Percentiles rank a stretch among this genome's conserved stretches.
phyloP scores from a whole-genome alignment of 2,113 vertebrate genomes.

The Ondatra zibethicus region DNA sequence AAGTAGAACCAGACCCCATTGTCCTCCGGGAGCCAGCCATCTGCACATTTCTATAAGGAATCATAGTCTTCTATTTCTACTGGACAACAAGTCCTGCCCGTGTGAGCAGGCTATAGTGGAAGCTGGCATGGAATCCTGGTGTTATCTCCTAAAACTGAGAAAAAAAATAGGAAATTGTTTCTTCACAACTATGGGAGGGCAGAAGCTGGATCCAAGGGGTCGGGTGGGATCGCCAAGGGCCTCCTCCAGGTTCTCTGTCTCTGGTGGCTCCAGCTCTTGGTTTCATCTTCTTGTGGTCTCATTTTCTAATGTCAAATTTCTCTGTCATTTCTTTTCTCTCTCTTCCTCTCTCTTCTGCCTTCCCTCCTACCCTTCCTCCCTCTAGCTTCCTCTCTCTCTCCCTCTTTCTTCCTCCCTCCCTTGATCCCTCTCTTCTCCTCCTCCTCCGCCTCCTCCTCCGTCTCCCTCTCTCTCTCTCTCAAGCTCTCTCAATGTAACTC shows the following conservation, averaged over 20 bases:
- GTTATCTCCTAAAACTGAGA: background rate
- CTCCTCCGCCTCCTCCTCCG: accelerated
- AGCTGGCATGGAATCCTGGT: background rate
- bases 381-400: background rate
- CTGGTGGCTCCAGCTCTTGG: background rate
- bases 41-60: background rate
- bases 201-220: background rate
- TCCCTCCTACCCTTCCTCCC: too few species aligned
- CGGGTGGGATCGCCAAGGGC: background rate
- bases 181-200: background rate
- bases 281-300: background rate
- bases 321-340: background rate
- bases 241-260: background rate
- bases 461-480: background rate
- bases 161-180: background rate
- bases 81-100: background rate
- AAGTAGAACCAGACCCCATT: background rate
- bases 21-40: background rate
- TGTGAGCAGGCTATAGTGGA: too few species aligned
- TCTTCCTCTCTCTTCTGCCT: background rate
- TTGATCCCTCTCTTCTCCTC: background rate
- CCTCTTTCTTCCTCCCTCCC: too few species aligned
- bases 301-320: background rate
- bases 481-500: background rate
- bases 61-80: too few species aligned